Evolutionary conservation across 2,113 vertebrate genomes (phyloP).

Genomic region (Ctenomys sociabilis): DNA sequence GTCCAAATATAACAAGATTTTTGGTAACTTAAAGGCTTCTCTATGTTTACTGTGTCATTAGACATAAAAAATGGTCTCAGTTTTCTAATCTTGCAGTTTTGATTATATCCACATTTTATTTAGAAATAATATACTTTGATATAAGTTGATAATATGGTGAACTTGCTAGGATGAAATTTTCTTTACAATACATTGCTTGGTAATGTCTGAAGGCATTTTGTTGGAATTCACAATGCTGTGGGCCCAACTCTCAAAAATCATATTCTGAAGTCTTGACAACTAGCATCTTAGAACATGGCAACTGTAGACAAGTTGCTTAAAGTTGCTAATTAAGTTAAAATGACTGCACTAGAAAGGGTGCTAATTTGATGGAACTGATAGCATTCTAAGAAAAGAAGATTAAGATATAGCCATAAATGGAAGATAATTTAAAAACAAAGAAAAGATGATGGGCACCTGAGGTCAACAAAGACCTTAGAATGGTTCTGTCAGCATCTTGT

Average conservation of each 20-base stretch:
- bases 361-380: background rate
- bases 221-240: background rate
- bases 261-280: background rate
- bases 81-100: background rate
- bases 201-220: background rate
- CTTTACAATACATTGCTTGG: background rate
- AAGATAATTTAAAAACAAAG: background rate
- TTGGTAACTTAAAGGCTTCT: background rate
- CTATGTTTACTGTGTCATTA: background rate
- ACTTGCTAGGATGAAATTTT: too few relatives aligned
- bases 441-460: background rate
- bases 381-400: background rate
- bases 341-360: background rate
- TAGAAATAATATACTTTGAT: background rate
- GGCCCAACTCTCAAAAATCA: background rate
- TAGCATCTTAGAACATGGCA: background rate
- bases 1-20: background rate
- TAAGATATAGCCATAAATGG: background rate
- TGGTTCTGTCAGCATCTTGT: background rate
- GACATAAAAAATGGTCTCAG: background rate
- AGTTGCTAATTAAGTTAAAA: background rate
- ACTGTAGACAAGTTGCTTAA: background rate
- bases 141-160: too few relatives aligned
- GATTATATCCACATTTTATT: background rate
- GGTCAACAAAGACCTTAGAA: background rate